Conservation (phyloP, 1,140 invertebrate species). For the Kradibia gibbosae region DNA sequence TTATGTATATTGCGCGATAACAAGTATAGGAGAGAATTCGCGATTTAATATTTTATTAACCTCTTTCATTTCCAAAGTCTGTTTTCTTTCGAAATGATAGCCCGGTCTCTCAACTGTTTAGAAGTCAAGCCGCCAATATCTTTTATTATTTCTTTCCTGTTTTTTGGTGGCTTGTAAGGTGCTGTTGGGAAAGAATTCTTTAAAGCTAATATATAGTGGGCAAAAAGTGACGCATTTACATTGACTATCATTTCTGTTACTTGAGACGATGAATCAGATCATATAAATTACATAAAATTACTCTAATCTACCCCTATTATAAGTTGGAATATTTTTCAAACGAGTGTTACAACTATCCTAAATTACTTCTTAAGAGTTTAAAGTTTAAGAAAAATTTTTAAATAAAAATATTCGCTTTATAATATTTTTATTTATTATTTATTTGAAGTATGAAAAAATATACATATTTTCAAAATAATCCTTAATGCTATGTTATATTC, state of each 20-base stretch:
- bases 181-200: neutral
- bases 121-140: neutral
- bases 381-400: neutral
- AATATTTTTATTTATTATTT: too few relatives aligned
- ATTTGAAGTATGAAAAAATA: too few relatives aligned
- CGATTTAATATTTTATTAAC: constrained; percentile 44
- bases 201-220: neutral
- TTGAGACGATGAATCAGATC: constrained; percentile 28
- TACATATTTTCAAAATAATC: too few relatives aligned
- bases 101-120: constrained; percentile 9
- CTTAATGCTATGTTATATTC: too few relatives aligned
- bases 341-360: neutral
- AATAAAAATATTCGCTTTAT: too few relatives aligned
- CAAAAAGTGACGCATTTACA: constrained; percentile 27
- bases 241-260: neutral
- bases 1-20: neutral
- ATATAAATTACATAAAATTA: constrained; percentile 17
- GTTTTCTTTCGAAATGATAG: constrained; percentile 13
- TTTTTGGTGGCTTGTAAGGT: neutral
- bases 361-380: neutral
- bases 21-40: neutral
- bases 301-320: neutral
- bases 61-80: neutral
- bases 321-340: constrained; percentile 11
- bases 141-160: constrained; percentile 14